Evolutionary conservation across 2,797 vertebrate species (phyloP), one percentile per base, ranked within the genome.

Genomic region (Rhinogobio ventralis): DNA sequence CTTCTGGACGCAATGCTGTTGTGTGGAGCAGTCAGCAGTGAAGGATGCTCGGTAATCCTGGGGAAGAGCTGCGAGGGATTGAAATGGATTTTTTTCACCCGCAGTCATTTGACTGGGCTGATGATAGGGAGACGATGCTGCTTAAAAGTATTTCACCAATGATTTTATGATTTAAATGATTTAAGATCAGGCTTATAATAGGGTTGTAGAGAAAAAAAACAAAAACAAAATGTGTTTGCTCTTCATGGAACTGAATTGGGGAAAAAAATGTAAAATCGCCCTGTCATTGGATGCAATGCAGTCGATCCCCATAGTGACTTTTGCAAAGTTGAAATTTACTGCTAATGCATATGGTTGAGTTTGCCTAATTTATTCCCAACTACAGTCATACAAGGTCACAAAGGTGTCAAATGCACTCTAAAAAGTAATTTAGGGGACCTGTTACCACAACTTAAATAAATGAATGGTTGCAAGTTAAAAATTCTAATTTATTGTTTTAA

Each of bases 81-180:
- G 92, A 91, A 94, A 95, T 94, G 90, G 92, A 90, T 92, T 91
- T 92, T 79, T 88, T 90, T 91, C 89, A 92, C 88, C 91, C 89
- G 86, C 90, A 90, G 91, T 89, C 92, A 91, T 94, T 92, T 92
- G 91, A 90, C 85, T 92, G 91, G 93, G 90, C 93, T 72, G 42
- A 79, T 85, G 68, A 62, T 79, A 91, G 92, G 89, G 91, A 92
- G 92, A 91, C 87, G 88, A 89, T 89, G 91, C 85, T 89, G 79
- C 89, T 90, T 91, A 90, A 92, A 91, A 92, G 89, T 88, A 81
- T 66, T 82, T 82, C 91, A 93, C 93, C 88, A 92, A 93, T 94
- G 92, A 94, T 94, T 91, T 92, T 79, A 79, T 85, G 83, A 85
- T 79, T 79, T 73, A 85, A 49, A 64, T 79, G 67, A 84, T 84